Base-by-base conservation (phyloP, 1,140 invertebrate genomes). In the Pogonognathellus flavescens region DNA sequence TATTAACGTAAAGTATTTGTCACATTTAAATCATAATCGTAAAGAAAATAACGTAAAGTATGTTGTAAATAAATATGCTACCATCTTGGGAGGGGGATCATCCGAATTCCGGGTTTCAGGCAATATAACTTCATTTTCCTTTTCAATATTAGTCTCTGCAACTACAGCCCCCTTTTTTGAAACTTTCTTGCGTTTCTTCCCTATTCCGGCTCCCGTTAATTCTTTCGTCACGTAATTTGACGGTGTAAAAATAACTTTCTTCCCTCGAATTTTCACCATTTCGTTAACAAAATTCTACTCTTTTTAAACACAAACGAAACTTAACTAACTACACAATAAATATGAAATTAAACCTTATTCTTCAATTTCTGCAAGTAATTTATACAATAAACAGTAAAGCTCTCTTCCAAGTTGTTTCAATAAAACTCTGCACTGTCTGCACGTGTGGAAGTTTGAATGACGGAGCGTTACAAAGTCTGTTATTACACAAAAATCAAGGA, bases 161-260 rank as follows among this genome's bases (percentile, higher is more conserved):
- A 60, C 85, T 0, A 13, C 31, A 25, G 72, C 60, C 9, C 25
- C 52, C 5, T 72, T 83, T 20, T 50, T 53, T 31, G 41, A 22
- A 13, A 72, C 10, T 10, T 31, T 41, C 41, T 60, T 82, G n/a
- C 52, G n/a, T 50, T 87, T 87, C 72, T 84, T 87, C 20, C 60
- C 80, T 18, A 83, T 55, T 20, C 25, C 59, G 13, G 50, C 80
- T 13, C 84, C 70, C 0, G 52, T 57, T 60, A 89, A 80, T 14
- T 89, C 88, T 55, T 89, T 89, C 1, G 62, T 72, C 0, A 89
- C 88, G 20, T 89, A 85, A n/a, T 87, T 83, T 4, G 88, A 89
- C 6, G 88, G 53, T 6, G 62, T 83, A 20, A 86, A 70, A 22
- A 55, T 57, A 20, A 83, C 81, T 52, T 83, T 86, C 66, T 76